These are phyloP conservation scores for Pocillopora meandrina DNA, from an alignment of 92 coral and sea anemone genomes.

Conservation along the genomic window DNA sequence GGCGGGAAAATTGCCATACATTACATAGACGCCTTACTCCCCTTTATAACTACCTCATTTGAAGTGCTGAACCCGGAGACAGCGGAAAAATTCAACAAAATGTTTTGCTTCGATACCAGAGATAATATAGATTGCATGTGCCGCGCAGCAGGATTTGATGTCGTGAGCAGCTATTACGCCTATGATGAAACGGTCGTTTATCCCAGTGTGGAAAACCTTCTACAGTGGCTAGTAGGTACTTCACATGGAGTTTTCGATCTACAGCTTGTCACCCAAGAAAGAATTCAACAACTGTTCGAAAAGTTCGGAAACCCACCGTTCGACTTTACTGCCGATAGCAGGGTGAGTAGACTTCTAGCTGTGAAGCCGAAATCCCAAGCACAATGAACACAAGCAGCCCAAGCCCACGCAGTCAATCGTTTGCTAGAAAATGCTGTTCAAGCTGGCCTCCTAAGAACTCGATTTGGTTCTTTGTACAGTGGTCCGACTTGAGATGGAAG, in stretches of 20 bases:
- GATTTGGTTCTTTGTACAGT: too few relatives aligned
- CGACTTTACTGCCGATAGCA: neutral
- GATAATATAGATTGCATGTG: slow-evolving; percentile 8
- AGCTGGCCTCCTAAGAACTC: too few relatives aligned
- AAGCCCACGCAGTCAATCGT: neutral
- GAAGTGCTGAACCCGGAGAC: slow-evolving; percentile 24
- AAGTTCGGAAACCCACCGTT: neutral
- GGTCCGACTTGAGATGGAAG: too few relatives aligned
- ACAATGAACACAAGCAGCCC: neutral
- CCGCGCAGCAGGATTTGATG: neutral
- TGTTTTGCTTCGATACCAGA: neutral
- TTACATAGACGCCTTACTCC: neutral
- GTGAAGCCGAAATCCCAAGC: neutral
- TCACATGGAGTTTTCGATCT: neutral
- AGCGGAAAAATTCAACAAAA: neutral
- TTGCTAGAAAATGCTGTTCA: neutral
- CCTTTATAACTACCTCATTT: neutral
- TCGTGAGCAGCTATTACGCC: neutral
- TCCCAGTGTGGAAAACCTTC: neutral
- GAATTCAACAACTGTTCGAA: neutral
- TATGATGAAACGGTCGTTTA: neutral
- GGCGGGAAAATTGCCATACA: neutral
- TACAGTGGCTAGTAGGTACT: neutral
- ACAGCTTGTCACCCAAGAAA: neutral
- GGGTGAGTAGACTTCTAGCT: neutral